Evolutionary conservation across 2,797 vertebrate genomes (phyloP).

Genomic region (Pipistrellus kuhlii): DNA sequence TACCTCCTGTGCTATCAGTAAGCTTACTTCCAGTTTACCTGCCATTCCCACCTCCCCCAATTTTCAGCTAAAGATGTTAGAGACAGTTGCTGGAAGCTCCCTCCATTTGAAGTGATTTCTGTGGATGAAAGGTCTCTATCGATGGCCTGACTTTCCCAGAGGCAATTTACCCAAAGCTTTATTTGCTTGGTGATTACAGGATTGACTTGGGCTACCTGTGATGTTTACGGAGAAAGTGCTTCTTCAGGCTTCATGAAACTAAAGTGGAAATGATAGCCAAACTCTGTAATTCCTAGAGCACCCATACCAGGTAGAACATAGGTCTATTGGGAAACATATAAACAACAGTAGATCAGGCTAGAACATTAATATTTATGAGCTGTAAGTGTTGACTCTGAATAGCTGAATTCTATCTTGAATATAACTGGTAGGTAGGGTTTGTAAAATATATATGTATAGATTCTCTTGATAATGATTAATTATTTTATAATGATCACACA

Average conservation of each 20-base stretch:
- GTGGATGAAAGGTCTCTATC: background rate
- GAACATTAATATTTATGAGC: background rate
- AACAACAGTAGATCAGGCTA: background rate
- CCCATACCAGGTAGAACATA: background rate
- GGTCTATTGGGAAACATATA: background rate
- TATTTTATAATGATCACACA: conserved; percentile 31
- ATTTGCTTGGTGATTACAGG: background rate
- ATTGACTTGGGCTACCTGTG: background rate
- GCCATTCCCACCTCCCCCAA: background rate
- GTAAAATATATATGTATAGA: background rate
- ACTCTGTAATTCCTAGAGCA: background rate
- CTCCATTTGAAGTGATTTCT: background rate
- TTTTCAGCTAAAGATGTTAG: background rate
- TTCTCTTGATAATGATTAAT: background rate
- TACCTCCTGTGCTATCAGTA: background rate
- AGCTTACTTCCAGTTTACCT: background rate
- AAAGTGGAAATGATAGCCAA: background rate
- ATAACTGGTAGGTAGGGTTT: background rate
- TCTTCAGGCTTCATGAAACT: background rate
- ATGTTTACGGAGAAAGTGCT: background rate
- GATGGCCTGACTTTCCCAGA: background rate
- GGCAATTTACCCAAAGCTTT: background rate
- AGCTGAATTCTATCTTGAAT: background rate
- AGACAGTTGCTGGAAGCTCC: background rate
- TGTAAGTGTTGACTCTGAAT: background rate